Conservation (phyloP, 2,797 vertebrate species). For the Novumbra hubbsi region DNA sequence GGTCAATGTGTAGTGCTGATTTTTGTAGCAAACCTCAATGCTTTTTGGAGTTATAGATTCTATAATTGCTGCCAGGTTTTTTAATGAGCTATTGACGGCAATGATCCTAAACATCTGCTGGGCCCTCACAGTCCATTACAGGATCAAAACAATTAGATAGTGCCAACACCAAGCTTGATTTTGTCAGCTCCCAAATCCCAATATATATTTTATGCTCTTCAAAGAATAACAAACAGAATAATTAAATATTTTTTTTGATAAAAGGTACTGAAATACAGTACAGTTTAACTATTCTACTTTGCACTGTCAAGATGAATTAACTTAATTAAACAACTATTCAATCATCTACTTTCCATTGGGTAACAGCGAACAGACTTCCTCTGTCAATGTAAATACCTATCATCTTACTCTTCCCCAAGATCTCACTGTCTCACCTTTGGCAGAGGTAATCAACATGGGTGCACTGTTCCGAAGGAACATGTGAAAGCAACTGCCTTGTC, state of each 20-base stretch:
- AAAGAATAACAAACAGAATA: too few relatives aligned
- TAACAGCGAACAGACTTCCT: neutral
- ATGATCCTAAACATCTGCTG: slow-evolving; percentile 75
- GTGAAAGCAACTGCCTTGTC: neutral
- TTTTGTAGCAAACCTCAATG: slow-evolving; percentile 8
- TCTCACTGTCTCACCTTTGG: neutral
- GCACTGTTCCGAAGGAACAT: neutral
- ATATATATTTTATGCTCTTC: too few relatives aligned
- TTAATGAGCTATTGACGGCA: slow-evolving; percentile 76
- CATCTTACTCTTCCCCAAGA: too few relatives aligned
- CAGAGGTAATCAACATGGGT: slow-evolving; percentile 11
- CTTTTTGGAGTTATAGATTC: slow-evolving; percentile 34
- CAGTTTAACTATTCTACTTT: neutral
- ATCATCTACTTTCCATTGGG: neutral
- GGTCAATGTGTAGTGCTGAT: neutral
- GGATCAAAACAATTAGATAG: slow-evolving; percentile 70
- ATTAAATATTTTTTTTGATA: neutral
- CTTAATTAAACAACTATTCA: neutral
- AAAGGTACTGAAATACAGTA: neutral
- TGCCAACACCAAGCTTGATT: slow-evolving; percentile 53
- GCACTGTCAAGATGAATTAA: neutral
- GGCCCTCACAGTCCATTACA: slow-evolving; percentile 66
- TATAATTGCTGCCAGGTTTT: slow-evolving; percentile 42
- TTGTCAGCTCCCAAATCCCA: slow-evolving; percentile 40
- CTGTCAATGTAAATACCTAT: neutral